phyloP scores from a whole-genome alignment of 1,140 invertebrate species.

The Pollicipes pollicipes region DNA sequence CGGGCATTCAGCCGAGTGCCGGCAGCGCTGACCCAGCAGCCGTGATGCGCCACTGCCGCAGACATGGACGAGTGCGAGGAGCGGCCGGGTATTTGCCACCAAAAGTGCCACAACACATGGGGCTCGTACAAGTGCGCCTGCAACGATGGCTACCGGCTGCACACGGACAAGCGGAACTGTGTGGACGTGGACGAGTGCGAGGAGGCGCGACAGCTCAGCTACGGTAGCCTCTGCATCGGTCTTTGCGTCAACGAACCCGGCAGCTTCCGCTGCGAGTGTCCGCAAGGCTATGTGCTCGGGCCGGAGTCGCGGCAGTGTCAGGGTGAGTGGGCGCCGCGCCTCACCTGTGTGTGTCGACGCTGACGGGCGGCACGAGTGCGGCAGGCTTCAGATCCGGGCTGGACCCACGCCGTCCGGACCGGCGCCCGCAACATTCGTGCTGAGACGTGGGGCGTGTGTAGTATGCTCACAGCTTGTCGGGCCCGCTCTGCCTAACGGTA shows the following conservation, averaged over 20 bases:
- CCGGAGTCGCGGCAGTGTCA: constrained; percentile 50
- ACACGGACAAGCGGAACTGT: constrained; percentile 42
- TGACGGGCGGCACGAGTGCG: no score
- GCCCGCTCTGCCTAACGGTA: no score
- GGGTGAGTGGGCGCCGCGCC: constrained; percentile 34
- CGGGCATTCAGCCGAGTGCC: no score
- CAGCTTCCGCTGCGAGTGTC: constrained; percentile 69
- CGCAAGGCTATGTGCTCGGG: constrained; percentile 55
- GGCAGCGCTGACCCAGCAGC: no score
- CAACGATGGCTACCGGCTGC: constrained; percentile 47
- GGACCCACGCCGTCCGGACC: no score
- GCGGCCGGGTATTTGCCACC: constrained; percentile 49
- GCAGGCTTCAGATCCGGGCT: no score
- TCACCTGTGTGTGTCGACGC: no score
- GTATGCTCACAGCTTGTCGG: no score
- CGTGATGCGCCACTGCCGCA: constrained; percentile 21
- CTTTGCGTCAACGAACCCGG: constrained; percentile 73
- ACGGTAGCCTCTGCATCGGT: constrained; percentile 51
- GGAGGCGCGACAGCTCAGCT: constrained; percentile 22
- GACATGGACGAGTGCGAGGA: constrained; percentile 40
- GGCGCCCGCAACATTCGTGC: no score
- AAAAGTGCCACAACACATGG: constrained; percentile 66
- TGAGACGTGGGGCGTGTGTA: no score
- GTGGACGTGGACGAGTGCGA: constrained; percentile 72
- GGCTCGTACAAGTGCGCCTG: constrained; percentile 62